Conservation (phyloP, 1,140 invertebrate genomes). For the Pachypeltis micranthus region DNA sequence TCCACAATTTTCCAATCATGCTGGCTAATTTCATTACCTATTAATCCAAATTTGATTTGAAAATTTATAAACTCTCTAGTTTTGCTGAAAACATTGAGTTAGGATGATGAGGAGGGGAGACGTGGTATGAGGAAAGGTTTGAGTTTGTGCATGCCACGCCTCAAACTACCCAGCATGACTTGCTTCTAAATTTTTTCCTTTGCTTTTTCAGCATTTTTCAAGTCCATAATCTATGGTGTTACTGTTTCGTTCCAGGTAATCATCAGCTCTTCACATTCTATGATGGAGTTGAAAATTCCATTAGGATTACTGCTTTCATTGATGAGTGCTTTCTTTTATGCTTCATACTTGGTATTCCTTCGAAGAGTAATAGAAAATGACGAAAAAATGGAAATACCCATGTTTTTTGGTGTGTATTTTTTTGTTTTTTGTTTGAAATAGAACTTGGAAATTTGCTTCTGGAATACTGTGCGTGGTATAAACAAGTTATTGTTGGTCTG, state of each 20-base stretch:
- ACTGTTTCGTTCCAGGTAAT: constrained; percentile 41
- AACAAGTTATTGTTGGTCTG: no score
- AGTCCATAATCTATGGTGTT: neutral
- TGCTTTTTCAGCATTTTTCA: neutral
- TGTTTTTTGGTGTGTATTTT: constrained; percentile 69
- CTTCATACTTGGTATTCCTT: constrained; percentile 70
- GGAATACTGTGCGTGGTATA: no score
- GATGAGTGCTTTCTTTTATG: constrained; percentile 72
- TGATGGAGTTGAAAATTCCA: constrained; percentile 46
- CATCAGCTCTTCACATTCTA: constrained; percentile 56
- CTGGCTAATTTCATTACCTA: neutral
- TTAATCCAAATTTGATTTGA: neutral
- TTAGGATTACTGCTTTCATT: constrained; percentile 62
- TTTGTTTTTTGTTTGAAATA: constrained; percentile 19
- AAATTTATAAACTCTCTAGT: neutral
- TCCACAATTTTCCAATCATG: no score
- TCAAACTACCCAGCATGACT: neutral
- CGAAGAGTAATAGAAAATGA: constrained; percentile 69
- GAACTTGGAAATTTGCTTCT: no score
- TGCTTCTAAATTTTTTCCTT: neutral
- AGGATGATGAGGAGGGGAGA: neutral
- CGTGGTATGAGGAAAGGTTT: neutral
- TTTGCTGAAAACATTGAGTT: neutral
- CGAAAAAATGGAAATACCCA: constrained; percentile 75
- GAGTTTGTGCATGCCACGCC: neutral